Conservation (phyloP, 1,140 invertebrate genomes). For the Mactra quadrangularis region DNA sequence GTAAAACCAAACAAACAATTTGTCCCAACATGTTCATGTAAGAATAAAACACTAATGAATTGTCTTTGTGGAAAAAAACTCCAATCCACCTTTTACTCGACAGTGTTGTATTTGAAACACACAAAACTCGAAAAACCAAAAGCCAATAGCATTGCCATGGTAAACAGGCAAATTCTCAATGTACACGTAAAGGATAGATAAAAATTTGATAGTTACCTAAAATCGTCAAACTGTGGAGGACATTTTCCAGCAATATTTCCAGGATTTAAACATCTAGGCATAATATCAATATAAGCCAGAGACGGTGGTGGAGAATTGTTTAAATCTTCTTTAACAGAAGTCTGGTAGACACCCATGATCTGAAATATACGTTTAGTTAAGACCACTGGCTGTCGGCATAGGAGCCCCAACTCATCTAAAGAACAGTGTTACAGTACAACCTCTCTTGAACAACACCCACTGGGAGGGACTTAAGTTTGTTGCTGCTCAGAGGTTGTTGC, state of each 20-base stretch:
- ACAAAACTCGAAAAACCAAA: constrained; percentile 65
- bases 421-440: not conserved
- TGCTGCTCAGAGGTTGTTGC: no score
- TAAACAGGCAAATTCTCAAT: constrained; percentile 62
- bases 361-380: not conserved
- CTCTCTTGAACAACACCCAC: no score
- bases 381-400: not conserved
- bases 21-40: no score
- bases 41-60: no score
- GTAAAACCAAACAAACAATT: not conserved
- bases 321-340: not conserved
- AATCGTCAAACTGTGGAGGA: constrained; percentile 64
- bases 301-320: constrained; percentile 18
- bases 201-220: constrained; percentile 49
- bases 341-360: not conserved
- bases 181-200: constrained; percentile 66
- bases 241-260: constrained; percentile 59
- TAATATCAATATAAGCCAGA: constrained; percentile 70
- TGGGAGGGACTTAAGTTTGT: no score
- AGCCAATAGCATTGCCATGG: constrained; percentile 42
- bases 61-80: no score
- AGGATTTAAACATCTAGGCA: constrained; percentile 58
- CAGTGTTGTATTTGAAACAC: no score
- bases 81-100: no score
- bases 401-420: not conserved